These are phyloP conservation scores for Grus americana DNA, from an alignment of 2,113 vertebrate genomes.

Conservation along the genomic window DNA sequence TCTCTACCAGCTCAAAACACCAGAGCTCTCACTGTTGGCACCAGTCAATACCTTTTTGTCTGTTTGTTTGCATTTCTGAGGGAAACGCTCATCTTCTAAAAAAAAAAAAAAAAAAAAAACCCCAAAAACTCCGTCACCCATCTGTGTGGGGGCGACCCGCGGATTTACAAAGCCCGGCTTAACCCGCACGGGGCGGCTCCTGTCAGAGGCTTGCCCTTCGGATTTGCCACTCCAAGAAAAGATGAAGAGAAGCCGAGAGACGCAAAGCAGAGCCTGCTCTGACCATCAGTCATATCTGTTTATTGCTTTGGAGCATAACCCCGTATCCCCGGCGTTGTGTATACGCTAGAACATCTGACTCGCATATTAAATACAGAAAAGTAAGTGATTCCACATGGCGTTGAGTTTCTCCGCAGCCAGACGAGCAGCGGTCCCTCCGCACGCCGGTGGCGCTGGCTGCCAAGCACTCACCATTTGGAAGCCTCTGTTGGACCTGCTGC, in stretches of 20 bases:
- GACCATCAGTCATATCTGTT: background rate
- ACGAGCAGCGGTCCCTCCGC: background rate
- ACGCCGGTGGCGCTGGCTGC: background rate
- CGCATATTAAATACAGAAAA: background rate
- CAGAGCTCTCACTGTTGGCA: background rate
- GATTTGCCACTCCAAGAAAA: background rate
- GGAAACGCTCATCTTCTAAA: background rate
- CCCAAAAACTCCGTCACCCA: background rate
- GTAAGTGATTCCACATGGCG: slow-evolving; percentile 35
- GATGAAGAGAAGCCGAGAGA: background rate
- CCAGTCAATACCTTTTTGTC: no score
- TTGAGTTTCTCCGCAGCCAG: background rate
- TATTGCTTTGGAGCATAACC: background rate
- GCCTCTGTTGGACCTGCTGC: background rate
- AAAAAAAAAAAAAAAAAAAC: no score
- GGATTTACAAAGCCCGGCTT: background rate
- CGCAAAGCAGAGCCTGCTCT: background rate
- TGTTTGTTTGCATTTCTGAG: background rate
- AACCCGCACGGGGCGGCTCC: background rate
- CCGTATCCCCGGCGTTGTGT: background rate
- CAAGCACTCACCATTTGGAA: background rate
- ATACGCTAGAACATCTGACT: background rate
- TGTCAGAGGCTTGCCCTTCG: background rate
- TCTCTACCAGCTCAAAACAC: background rate
- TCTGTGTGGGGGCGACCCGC: background rate